phyloP scores from a whole-genome alignment of 1,140 invertebrate species.

The Metaphire vulgaris region DNA sequence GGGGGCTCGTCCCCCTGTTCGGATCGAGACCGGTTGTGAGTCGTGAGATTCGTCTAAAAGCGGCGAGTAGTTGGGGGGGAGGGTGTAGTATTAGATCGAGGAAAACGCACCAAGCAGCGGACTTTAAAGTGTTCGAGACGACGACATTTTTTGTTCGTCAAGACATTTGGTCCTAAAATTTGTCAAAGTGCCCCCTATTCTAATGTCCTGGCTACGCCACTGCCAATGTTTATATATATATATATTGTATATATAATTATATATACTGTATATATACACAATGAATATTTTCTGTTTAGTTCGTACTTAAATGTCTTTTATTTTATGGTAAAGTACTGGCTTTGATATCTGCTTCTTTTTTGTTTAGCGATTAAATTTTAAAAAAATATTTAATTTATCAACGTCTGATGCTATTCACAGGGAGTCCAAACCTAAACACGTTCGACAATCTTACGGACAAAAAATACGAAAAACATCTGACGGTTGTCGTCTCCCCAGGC shows the following conservation, averaged over 20 bases:
- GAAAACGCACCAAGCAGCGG: too few species aligned
- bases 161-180: background rate
- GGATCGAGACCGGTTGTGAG: too few species aligned
- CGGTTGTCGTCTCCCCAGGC: background rate
- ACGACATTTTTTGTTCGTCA: background rate
- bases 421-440: background rate
- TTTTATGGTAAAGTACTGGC: background rate
- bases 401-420: background rate
- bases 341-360: background rate
- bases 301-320: background rate
- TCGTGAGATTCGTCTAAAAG: background rate
- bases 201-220: background rate
- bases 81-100: too few species aligned
- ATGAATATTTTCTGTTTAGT: background rate
- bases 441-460: background rate
- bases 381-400: background rate
- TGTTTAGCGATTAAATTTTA: background rate
- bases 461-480: background rate
- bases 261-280: background rate
- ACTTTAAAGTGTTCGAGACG: background rate
- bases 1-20: too few species aligned
- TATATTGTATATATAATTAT: conserved; percentile 1
- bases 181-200: background rate
- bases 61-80: too few species aligned
- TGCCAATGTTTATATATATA: background rate